Evolutionary conservation across 2,888 invertebrate species (phyloP), one percentile per base, ranked within the genome.

Genomic region (Epinotia demarniana): DNA sequence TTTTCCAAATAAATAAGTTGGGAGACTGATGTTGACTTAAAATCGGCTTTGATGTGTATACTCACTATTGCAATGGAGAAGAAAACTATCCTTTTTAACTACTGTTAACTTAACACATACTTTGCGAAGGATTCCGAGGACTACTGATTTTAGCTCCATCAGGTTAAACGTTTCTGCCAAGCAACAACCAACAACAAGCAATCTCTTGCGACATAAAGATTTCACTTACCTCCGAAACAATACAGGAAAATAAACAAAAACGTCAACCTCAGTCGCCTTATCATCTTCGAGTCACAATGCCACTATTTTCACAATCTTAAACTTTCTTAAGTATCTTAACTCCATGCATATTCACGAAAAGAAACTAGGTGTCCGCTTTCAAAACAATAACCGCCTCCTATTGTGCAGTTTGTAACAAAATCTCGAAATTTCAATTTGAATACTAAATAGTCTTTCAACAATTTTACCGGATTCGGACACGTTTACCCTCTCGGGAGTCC

Each of bases 191-290:
- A 49, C 58, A 62, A 57, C 73, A 73, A 46, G 53, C 18, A 68
- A 62, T 69, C 55, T 19, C 33, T 16, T 9, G 19, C 53, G 23
- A 57, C 19, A 55, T 55, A 53, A 33, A 61, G 60, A 64, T 75
- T 70, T 68, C 64, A 87, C 92, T 89, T 83, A 93, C 92, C 92
- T 81, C 90, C 88, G 73, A 91, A 88, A 77, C 89, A 81, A 82
- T 88, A 86, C 80, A 91, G 79, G 77, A 91, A 84, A 71, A 89
- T 80, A 77, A 85, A 83, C 71, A 82, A 81, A 80, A 89, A 84
- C 69, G 77, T 79, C 62, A 83, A 77, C 73, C 87, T 82, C 85
- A 86, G 85, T 80, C 84, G 83, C 71, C 84, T 81, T 53, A 86
- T 81, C 91, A 91, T 91, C 80, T 83, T 88, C 62, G 73, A 75